Evolutionary conservation across 2,113 vertebrate species (phyloP).

Genomic region (Saguinus imperator): DNA sequence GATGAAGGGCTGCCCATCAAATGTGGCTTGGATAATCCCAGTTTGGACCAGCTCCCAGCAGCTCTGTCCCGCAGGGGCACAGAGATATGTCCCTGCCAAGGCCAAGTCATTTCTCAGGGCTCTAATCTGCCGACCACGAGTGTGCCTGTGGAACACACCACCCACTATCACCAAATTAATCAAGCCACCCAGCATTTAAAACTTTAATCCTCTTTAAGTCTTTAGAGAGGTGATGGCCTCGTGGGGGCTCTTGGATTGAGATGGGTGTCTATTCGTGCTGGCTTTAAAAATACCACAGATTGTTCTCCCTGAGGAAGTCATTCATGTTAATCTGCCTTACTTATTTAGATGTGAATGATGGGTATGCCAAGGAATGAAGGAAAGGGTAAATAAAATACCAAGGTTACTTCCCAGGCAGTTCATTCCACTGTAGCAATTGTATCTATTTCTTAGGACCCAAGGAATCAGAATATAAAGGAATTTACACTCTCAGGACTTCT

Average conservation of each 20-base stretch:
- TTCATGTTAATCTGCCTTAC: neutral
- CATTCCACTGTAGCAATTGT: neutral
- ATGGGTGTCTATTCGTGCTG: neutral
- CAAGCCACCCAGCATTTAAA: neutral
- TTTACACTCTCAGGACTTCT: neutral
- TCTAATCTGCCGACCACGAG: neutral
- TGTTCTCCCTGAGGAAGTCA: neutral
- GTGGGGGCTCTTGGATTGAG: conserved; percentile 1
- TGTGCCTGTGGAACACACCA: neutral
- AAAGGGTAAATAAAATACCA: neutral
- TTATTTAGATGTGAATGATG: conserved; percentile 46
- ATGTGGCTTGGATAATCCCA: neutral
- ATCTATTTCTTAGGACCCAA: neutral
- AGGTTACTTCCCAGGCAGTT: neutral
- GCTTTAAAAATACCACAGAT: conserved; percentile 19
- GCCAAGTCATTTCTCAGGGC: neutral
- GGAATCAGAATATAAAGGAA: neutral
- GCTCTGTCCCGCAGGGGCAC: fast-evolving
- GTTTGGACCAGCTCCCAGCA: neutral
- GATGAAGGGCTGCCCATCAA: neutral
- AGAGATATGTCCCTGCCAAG: neutral
- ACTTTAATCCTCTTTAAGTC: conserved; percentile 54
- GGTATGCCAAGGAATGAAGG: neutral
- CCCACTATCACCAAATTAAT: conserved; percentile 21
- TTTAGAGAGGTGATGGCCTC: conserved; percentile 18